Base-by-base conservation (phyloP, 2,797 vertebrate species). In the Mionectes olivaceus region DNA sequence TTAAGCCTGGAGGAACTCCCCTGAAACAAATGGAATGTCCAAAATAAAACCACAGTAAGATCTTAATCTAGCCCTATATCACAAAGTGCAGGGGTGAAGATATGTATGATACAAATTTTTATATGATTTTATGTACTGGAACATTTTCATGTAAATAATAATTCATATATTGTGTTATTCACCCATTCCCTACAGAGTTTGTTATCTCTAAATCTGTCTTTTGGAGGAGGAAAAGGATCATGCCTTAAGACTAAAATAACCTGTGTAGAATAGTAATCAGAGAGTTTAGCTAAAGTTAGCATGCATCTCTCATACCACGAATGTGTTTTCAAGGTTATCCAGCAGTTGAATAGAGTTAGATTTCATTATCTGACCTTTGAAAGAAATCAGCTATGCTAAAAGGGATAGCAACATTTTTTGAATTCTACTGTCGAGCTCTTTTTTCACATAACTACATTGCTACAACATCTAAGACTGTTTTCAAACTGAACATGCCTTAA, bases 291-390 rank as follows among this genome's bases (percentile, higher is more conserved):
- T 70, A 53, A 77, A 13, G 75, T 61, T 94, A 91, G n/a, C 22
- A 81, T 81, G 50, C 39, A 78, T 85, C 61, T 32, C 41, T 90
- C 47, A 14, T 70, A 74, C 18, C 44, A 68, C 43, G 86, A 86
- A 85, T 78, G 65, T 91, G 50, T 33, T 95, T 95, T 96, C 94
- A 96, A 95, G 91, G 84, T 91, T 95, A 94, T 81, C n/a, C 68
- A 71, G 69, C 33, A 90, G 50, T 25, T 63, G 83, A 92, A 89
- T 37, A 95, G n/a, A 83, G 52, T 8, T 91, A 71, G 70, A 88
- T 90, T 76, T 94, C 46, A 70, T 44, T 85, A 44, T 82, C 35
- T 93, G 57, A 82, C 84, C 65, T 88, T 89, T 56, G 19, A 87
- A 94, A 94, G 65, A 90, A 90, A 87, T 82, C 43, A 77, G 28